Percentiles rank a stretch among this genome's conserved stretches.
Evolutionary conservation across 2,797 vertebrate species (phyloP).

Genomic region (Spheniscus humboldti): DNA sequence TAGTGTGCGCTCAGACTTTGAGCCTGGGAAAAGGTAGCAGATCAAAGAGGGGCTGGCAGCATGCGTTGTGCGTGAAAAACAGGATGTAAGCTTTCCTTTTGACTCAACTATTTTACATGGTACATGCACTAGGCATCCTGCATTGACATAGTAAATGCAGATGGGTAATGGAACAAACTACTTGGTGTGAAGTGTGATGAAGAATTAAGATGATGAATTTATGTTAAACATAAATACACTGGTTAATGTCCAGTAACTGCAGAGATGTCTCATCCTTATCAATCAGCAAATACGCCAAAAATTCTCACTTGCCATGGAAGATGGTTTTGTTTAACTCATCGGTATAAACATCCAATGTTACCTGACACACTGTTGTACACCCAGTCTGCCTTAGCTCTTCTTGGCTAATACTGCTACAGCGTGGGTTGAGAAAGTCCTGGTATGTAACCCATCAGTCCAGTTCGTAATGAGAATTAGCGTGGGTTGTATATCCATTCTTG

Average conservation of each 20-base stretch:
- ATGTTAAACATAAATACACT: not conserved
- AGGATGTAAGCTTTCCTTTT: not conserved
- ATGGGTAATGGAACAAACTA: not conserved
- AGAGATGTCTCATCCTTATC: not conserved
- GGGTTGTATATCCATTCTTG: not conserved
- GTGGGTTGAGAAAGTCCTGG: not conserved
- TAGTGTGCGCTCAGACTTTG: not conserved
- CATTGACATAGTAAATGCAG: not conserved
- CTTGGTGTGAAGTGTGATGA: not conserved
- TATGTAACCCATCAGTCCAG: not conserved
- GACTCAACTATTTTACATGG: rapidly evolving
- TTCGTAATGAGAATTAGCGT: not conserved
- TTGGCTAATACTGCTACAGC: not conserved
- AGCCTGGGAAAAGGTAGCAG: not conserved
- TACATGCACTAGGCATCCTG: rapidly evolving
- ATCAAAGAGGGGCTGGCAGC: not conserved
- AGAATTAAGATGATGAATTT: not conserved
- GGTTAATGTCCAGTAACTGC: not conserved
- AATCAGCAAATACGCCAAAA: not conserved
- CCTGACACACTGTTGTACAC: not conserved
- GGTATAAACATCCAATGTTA: not conserved
- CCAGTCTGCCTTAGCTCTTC: not conserved
- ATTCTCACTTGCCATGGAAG: not conserved
- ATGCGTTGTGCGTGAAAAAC: rapidly evolving
- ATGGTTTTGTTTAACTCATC: not conserved